Base-by-base conservation (phyloP, 2,113 vertebrate species). In the Climacteris rufus region DNA sequence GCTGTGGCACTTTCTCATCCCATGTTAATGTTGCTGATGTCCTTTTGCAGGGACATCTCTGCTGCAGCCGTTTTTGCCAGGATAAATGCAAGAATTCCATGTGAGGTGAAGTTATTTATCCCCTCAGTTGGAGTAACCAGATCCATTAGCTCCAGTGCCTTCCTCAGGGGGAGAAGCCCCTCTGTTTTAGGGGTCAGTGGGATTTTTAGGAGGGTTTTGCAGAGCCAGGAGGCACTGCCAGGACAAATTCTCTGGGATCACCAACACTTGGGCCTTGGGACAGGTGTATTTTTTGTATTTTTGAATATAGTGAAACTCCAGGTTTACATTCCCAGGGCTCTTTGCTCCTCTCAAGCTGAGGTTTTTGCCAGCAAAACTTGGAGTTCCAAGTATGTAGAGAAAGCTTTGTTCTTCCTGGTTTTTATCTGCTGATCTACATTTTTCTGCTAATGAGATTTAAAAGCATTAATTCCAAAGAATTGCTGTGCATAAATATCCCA, bases 181-280 rank as follows among this genome's bases (percentile, higher is more conserved):
- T 72, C 10, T 64, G 0, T 14, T 72, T 40, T 11, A 24, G n/a
- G 33, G 65, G 11, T 42, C 24, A 12, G 18, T 33, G 44, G 35
- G 57, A 19, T 11, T 79, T 86, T 63, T 7, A 83, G 47, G 56
- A 23, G 39, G 5, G 13, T 37, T 66, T 70, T 45, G 35, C 54
- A 61, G 83, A 56, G 65, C 21, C 33, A 28, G 57, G 83, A 59
- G 24, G 17, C 60, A 23, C 33, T 16, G 70, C 53, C 56, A 13
- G 59, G 45, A 18, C 30, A 30, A 9, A 59, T 37, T 54, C 69
- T 47, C 15, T 7, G 35, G 12, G 24, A 16, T 56, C 57, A 44
- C 30, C 22, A 23, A 5, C 6, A 0, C 2, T 0, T 37, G 2
- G 4, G 10, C 31, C 39, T 42, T 70, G 31, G 9, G 6, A 14